Base-by-base conservation (phyloP, 2,113 vertebrate genomes). In the Tichodroma muraria region DNA sequence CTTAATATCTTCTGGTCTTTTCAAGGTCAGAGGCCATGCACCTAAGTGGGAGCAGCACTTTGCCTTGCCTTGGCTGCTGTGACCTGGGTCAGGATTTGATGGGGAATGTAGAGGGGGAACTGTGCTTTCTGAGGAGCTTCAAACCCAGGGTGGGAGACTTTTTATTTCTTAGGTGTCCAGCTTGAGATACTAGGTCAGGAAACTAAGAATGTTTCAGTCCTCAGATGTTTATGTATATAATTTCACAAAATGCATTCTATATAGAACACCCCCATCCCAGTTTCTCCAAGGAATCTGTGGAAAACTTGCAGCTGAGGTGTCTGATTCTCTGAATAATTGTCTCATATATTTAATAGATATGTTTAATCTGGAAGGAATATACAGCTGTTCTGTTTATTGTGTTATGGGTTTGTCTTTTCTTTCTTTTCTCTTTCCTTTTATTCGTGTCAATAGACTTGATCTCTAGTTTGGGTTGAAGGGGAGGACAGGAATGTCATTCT, bases 91-190 rank as follows among this genome's bases (percentile, higher is more conserved):
- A 40, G 37, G 23, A 35, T 30, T 49, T 49, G 35, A 8, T 65
- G 33, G n/a, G n/a, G n/a, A n/a, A 40, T 0, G 2, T 18, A 33
- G 30, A 11, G 3, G 18, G 24, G 10, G 1, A 8, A 10, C n/a
- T 37, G 15, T 66, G 28, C 20, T 50, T 71, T 23, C 23, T 3
- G 5, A 59, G 47, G 17, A 50, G 17, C 17, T 3, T n/a, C 28
- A 47, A 23, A 33, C 9, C 6, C 7, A 9, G 17, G 4, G 6
- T 44, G 25, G 12, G 35, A 77, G 20, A n/a, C 8, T 50, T 69
- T 21, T 8, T 83, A 17, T 49, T 71, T 85, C 59, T 60, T 35
- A 28, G 19, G 6, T 65, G 25, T 65, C 19, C 28, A 24, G 3
- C 13, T 23, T 63, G 63, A 82, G 31, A 45, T 53, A 76, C 11